phyloP scores from a whole-genome alignment of 2,797 vertebrate species.

The Typhlichthys subterraneus region DNA sequence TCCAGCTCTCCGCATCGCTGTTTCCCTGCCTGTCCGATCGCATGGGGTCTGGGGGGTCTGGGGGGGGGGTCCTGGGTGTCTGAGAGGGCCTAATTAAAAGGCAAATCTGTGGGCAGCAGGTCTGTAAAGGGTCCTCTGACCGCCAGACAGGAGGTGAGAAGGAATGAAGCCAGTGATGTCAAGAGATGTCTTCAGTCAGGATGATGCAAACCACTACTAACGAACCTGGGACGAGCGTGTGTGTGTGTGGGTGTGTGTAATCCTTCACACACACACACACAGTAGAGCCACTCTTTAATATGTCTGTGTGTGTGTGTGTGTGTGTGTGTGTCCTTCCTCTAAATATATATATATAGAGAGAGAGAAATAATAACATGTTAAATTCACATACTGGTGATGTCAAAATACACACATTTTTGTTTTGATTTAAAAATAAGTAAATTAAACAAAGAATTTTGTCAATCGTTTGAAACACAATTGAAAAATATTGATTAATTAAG shows the following conservation, averaged over 20 bases:
- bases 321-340: too few relatives aligned
- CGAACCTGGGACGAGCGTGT: conserved; percentile 52
- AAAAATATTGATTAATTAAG: neutral
- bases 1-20: conserved; percentile 60
- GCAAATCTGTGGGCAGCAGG: conserved; percentile 76
- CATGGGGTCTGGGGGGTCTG: conserved; percentile 53
- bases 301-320: too few relatives aligned
- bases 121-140: conserved; percentile 79
- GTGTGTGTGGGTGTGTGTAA: conserved; percentile 2
- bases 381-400: too few relatives aligned
- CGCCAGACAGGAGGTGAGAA: conserved; percentile 71
- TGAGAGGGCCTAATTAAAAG: conserved; percentile 73
- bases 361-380: too few relatives aligned
- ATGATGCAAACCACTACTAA: conserved; percentile 79
- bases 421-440: too few relatives aligned
- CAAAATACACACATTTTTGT: too few relatives aligned
- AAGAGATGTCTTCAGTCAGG: conserved; percentile 75
- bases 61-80: conserved; percentile 49
- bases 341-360: too few relatives aligned
- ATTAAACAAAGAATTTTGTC: too few relatives aligned
- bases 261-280: conserved; percentile 10
- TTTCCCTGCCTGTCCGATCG: conserved; percentile 58
- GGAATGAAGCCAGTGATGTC: conserved; percentile 78
- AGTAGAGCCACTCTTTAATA: too few relatives aligned
- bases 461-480: neutral